Percentiles rank a stretch among this genome's conserved stretches.
phyloP scores from a whole-genome alignment of 2,888 invertebrate species.

The Ellobium chinense region DNA sequence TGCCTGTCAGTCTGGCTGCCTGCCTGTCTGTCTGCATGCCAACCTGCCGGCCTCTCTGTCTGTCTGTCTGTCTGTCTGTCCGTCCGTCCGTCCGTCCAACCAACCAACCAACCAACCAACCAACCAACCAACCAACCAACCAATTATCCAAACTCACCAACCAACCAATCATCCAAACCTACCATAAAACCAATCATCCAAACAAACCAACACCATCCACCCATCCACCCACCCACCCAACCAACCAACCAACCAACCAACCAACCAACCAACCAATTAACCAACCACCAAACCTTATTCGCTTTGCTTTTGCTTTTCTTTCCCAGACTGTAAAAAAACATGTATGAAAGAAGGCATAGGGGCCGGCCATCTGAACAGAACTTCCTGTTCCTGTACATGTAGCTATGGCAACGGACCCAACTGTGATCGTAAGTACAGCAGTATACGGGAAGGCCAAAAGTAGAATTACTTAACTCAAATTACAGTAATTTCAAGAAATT shows the following conservation, averaged over 20 bases:
- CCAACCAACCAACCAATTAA: neutral
- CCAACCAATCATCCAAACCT: neutral
- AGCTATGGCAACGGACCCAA: conserved; percentile 26
- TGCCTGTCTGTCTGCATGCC: neutral
- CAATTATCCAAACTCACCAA: neutral
- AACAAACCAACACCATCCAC: neutral
- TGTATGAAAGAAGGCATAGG: conserved; percentile 15
- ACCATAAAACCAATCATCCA: neutral
- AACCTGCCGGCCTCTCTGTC: neutral
- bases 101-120: neutral
- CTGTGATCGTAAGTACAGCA: conserved; percentile 37
- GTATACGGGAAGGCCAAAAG: neutral
- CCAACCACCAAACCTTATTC: neutral
- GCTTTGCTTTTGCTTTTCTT: neutral
- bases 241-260: neutral
- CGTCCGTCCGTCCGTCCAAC: neutral
- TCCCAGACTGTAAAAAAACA: conserved; percentile 28
- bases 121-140: neutral
- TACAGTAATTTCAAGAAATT: too few species aligned
- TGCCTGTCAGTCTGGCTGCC: neutral
- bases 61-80: neutral
- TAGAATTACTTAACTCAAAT: neutral
- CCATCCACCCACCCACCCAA: neutral
- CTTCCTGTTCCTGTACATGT: conserved; percentile 5
- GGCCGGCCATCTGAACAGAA: neutral